Evolutionary conservation across 2,888 invertebrate genomes (phyloP).

Genomic region (Anorthoa munda): DNA sequence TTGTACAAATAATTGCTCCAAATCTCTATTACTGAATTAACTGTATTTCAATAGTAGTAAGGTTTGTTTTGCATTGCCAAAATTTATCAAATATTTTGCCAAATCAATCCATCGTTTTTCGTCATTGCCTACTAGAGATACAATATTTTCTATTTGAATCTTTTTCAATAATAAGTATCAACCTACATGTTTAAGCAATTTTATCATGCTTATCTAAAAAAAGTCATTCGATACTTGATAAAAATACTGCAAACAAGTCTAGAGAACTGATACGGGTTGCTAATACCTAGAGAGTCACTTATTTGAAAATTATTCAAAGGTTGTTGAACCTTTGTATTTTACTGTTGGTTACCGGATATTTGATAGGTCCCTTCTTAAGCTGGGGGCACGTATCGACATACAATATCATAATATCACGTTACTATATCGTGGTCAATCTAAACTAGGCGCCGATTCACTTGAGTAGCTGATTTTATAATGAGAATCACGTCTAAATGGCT

Average conservation of each 20-base stretch:
- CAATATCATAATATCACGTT: slow-evolving; percentile 32
- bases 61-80: too few relatives aligned
- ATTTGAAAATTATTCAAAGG: not conserved
- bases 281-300: not conserved
- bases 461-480: too few relatives aligned
- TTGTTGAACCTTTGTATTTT: slow-evolving; percentile 20
- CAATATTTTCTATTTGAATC: not conserved
- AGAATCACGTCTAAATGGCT: too few relatives aligned
- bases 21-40: too few relatives aligned
- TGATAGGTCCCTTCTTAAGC: slow-evolving; percentile 14
- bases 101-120: too few relatives aligned
- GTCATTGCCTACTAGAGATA: too few relatives aligned
- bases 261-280: not conserved
- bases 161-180: not conserved
- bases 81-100: too few relatives aligned
- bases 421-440: slow-evolving; percentile 13
- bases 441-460: too few relatives aligned
- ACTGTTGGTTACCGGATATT: not conserved
- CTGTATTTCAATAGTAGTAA: too few relatives aligned
- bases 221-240: slow-evolving; percentile 8
- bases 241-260: not conserved
- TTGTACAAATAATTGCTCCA: too few relatives aligned
- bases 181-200: not conserved
- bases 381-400: not conserved
- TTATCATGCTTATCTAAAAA: slow-evolving; percentile 1